Evolutionary conservation across 2,888 invertebrate genomes (phyloP), one percentile per base, ranked within the genome.

Genomic region (Ennomos fuscantarius): DNA sequence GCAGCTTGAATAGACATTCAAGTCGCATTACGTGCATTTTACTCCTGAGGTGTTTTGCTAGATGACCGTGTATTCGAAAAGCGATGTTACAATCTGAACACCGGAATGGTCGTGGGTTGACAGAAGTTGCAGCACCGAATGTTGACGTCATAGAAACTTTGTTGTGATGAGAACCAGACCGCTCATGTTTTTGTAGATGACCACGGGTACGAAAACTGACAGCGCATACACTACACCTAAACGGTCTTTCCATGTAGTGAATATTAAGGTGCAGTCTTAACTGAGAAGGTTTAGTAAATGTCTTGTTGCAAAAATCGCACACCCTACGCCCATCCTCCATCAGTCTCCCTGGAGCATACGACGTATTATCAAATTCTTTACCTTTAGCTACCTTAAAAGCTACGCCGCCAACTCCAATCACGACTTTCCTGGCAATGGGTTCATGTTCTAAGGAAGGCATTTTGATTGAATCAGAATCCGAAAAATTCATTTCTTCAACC

Each of bases 41-140:
- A 65, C 98, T 98, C 55, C 99, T 95, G 61, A 99, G 93, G 93
- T 99, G 99, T 86, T 99, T 99, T 0, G 99, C 98, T 74, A 99
- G 92, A 86, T 99, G 99, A 0, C 99, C 99, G 78, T 98, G 99
- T 76, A 99, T 99, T 71, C 98, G 94, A 84, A 99, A 99, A 8
- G 98, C 99, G 69, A 98, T 97, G 80, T 97, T 97, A 84, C 99
- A 99, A 80, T 99, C 98, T 13, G 95, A 95, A 89, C 99, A 99
- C 77, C 98, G 97, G 84, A 99, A 99, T 12, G 99, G 99, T 48
- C 99, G 94, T 2, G 99, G 99, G 88, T 99, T 99, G 65, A 96
- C 96, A 10, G 96, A 96, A 0, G 96, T 96, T 50, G 97, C 95
- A 9, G 96, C 95, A 8, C 96, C 97, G 79, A 96, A 96, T 0